phyloP scores from a whole-genome alignment of 2,797 vertebrate genomes.

The Malacoraja senta region DNA sequence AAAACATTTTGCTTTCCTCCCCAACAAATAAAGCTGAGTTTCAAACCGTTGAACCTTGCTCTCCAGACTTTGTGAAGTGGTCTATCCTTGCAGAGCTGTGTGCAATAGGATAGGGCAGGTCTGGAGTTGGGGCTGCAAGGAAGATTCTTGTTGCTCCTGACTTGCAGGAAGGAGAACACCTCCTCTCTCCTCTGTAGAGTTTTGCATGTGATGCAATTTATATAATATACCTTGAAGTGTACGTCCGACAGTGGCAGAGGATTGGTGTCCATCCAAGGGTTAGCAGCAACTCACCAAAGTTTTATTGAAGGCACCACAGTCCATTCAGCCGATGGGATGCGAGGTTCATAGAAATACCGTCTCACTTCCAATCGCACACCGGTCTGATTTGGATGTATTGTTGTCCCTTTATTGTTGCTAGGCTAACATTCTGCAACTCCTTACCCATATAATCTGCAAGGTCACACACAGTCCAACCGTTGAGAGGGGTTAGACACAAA shows the following conservation, averaged over 20 bases:
- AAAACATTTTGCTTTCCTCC: background rate
- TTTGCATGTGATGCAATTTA: background rate
- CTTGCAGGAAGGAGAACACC: background rate
- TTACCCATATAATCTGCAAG: background rate
- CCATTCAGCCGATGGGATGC: background rate
- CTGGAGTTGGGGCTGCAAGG: background rate
- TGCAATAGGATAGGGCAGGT: background rate
- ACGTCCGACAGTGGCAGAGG: background rate
- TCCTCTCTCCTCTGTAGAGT: background rate
- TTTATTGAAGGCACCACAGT: background rate
- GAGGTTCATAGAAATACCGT: background rate
- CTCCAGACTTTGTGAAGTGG: background rate
- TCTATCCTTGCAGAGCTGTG: background rate
- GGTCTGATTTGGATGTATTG: background rate
- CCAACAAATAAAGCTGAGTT: background rate
- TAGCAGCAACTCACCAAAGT: background rate
- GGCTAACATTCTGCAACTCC: background rate
- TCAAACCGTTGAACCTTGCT: background rate
- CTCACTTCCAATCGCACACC: background rate
- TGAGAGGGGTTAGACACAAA: too few species aligned
- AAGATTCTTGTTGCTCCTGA: background rate
- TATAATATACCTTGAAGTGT: background rate
- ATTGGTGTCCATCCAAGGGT: too few species aligned
- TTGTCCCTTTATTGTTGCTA: background rate
- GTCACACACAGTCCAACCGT: too few species aligned